phyloP scores from a whole-genome alignment of 53 echinoderm and acorn worm genomes.

The Luidia sarsii region DNA sequence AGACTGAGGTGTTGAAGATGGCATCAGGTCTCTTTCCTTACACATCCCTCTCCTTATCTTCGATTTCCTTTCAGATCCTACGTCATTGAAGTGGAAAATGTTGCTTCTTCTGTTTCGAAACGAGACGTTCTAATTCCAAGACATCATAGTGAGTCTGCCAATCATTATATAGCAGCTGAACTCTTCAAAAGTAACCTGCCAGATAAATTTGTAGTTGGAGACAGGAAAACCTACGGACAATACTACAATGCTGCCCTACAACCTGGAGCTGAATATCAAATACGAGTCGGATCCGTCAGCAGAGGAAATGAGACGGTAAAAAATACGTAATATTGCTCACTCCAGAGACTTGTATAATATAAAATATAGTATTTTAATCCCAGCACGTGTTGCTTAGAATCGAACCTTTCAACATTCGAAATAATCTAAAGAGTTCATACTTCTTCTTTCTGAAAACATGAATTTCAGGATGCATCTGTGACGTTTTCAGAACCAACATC shows the following conservation, averaged over 20 bases:
- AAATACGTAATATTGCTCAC: no score
- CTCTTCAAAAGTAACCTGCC: not conserved
- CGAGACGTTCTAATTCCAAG: not conserved
- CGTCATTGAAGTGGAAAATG: not conserved
- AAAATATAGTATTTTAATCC: no score
- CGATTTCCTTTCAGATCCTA: not conserved
- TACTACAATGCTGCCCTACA: conserved; percentile 28
- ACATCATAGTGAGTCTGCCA: not conserved
- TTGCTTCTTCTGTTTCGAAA: not conserved
- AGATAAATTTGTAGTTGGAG: conserved; percentile 11
- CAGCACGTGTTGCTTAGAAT: no score
- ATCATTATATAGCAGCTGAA: conserved; percentile 22
- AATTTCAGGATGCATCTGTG: not conserved
- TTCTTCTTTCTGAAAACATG: not conserved
- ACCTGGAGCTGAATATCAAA: conserved; percentile 1
- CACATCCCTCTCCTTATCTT: no score
- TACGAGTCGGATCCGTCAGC: conserved; percentile 20
- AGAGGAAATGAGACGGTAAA: conserved; percentile 6
- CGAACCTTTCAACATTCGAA: not conserved
- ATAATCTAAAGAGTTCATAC: not conserved
- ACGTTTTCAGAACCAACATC: not conserved
- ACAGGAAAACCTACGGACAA: not conserved
- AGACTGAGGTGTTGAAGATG: no score
- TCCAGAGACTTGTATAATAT: no score
- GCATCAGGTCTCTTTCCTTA: not conserved